A percentile compares a stretch with the other conserved stretches of the same genome.
Conservation (phyloP, 2,797 vertebrate species). For the Aldrovandia affinis region DNA sequence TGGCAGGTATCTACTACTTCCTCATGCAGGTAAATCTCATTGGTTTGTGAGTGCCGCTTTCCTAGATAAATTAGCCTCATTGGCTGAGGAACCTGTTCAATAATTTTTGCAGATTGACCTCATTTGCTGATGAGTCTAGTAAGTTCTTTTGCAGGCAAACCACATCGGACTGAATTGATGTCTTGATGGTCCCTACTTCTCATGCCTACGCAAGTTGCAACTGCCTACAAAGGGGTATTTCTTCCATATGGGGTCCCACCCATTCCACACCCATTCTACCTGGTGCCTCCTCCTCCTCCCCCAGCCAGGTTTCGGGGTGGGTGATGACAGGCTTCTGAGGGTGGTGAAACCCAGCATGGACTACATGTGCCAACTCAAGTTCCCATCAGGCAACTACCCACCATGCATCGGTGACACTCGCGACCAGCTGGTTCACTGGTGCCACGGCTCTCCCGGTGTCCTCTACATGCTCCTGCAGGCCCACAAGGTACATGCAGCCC, state of each 20-base stretch:
- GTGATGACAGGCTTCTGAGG: conserved; percentile 72
- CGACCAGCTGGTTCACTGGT: conserved; percentile 95
- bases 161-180: too few species aligned
- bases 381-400: conserved; percentile 90
- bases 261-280: too few species aligned
- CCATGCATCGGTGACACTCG: conserved; percentile 84
- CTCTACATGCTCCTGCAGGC: conserved; percentile 97
- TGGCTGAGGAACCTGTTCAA: not conserved
- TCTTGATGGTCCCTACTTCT: too few species aligned
- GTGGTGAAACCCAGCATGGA: conserved; percentile 92
- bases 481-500: conserved; percentile 76
- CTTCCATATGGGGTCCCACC: too few species aligned
- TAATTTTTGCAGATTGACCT: not conserved
- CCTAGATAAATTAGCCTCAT: not conserved
- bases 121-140: not conserved
- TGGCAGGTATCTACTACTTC: conserved; percentile 95
- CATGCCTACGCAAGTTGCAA: too few species aligned
- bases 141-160: not conserved
- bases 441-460: conserved; percentile 90
- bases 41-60: not conserved
- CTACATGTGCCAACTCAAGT: conserved; percentile 84
- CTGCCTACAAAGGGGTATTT: too few species aligned
- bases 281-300: not conserved
- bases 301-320: conserved; percentile 72
- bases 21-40: conserved; percentile 88